Evolutionary conservation across 2,113 vertebrate genomes (phyloP), one percentile per base, ranked within the genome.

Genomic region (Chaetura pelagica): DNA sequence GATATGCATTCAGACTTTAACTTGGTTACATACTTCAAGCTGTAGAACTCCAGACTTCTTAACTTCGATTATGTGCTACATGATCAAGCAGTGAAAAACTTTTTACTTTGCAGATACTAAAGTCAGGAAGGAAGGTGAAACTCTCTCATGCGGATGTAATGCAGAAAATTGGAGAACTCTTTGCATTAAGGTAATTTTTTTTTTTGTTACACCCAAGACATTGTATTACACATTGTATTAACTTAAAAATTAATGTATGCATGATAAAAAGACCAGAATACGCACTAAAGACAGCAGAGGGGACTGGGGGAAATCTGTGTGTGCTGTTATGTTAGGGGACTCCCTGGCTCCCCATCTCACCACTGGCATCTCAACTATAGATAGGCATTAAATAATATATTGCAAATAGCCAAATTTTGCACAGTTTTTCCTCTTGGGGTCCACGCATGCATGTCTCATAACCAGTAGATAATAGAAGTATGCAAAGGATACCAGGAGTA

Each of bases 131-230:
- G 94, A 99, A 98, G 85, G 96, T 99, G 16, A 99, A 99, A 96
- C 95, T 99, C n/a, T 99, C 99, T 72, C 99, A 99, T 55, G 98
- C 98, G 94, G 99, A 99, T 92, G 99, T 99, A 17, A 99, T 99
- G 99, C 99, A 99, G 98, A 99, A 99, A 98, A 99, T 99, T 40
- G 99, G 99, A 88, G 99, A 99, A 95, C 99, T 99, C 58, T 99
- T 99, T 48, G 97, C 98, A 7, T 95, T 99, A 85, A 99, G 99
- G 99, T 99, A 98, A 97, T 38, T 40, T 78, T 32, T 82, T 32
- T 82, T 74, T 55, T 64, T 7, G 55, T 81, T 92, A 75, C 34
- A 35, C 20, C 20, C 38, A 71, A 67, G 26, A 74, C 18, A 23
- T 3, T 69, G 21, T 42, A 64, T 77, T 72, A 55, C 38, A 83